Percentiles rank a stretch among this genome's conserved stretches.
phyloP scores from a whole-genome alignment of 1,140 invertebrate genomes.

The Lepidurus arcticus region DNA sequence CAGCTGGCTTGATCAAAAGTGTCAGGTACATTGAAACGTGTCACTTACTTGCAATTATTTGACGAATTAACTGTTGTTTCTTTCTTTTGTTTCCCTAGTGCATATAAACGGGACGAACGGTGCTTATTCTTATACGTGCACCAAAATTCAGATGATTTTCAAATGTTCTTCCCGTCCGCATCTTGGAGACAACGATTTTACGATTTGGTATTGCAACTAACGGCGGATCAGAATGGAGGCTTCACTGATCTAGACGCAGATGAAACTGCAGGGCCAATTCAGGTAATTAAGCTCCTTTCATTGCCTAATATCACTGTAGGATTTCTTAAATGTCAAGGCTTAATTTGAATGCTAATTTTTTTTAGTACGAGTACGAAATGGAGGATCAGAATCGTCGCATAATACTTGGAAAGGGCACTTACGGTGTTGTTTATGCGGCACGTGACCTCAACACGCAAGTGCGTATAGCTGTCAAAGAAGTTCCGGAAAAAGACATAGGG shows the following conservation, averaged over 20 bases:
- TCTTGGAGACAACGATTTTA: constrained; percentile 75
- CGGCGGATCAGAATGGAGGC: constrained; percentile 74
- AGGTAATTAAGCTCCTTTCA: neutral
- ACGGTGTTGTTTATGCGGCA: constrained; percentile 92
- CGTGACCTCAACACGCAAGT: constrained; percentile 91
- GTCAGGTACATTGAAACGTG: constrained; percentile 56
- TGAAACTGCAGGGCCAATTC: constrained; percentile 28
- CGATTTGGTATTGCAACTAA: constrained; percentile 72
- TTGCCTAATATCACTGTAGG: neutral
- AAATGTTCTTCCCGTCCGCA: constrained; percentile 93
- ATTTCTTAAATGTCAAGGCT: neutral
- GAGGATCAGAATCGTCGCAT: constrained; percentile 84
- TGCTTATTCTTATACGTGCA: constrained; percentile 96
- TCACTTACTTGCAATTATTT: neutral
- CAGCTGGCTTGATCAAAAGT: constrained; percentile 82
- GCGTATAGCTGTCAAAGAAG: constrained; percentile 95
- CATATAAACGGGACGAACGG: constrained; percentile 92
- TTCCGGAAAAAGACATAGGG: constrained; percentile 91
- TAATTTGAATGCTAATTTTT: constrained; percentile 41
- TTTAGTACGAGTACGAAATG: constrained; percentile 90
- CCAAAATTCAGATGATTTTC: constrained; percentile 97
- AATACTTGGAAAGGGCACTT: constrained; percentile 86
- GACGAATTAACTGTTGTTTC: neutral
- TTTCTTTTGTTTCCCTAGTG: constrained; percentile 48
- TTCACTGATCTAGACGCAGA: constrained; percentile 72